Conservation (phyloP, 2,113 vertebrate genomes). For the Notiomystis cincta region DNA sequence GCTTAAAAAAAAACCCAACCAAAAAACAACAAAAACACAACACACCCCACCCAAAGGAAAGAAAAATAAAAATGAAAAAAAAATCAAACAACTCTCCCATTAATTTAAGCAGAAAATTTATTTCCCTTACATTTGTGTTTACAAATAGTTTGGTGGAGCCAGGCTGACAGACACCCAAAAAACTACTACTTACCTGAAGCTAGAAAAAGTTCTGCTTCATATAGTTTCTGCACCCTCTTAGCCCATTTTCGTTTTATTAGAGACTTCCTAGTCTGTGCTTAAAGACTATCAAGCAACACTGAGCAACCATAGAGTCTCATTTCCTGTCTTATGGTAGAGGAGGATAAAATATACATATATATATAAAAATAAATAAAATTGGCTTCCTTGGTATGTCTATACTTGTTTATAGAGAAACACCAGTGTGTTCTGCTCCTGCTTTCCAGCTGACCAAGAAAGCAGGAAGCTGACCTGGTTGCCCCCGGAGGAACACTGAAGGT, state of each 20-base stretch:
- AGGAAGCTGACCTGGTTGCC: not conserved
- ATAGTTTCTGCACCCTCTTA: not conserved
- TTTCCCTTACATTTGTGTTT: not conserved
- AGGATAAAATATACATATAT: not conserved
- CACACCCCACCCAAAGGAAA: not conserved
- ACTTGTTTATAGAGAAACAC: not conserved
- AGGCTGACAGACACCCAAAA: not conserved
- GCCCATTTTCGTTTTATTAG: not conserved
- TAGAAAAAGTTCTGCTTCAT: not conserved
- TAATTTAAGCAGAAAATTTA: not conserved
- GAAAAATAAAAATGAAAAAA: not conserved
- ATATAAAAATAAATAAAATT: not conserved
- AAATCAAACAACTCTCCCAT: rapidly evolving
- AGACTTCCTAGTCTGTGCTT: not conserved
- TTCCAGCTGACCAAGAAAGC: not conserved
- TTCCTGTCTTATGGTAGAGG: not conserved
- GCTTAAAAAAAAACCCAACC: not conserved
- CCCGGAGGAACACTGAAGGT: not conserved
- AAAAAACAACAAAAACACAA: not conserved
- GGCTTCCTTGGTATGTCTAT: not conserved
- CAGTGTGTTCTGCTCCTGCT: not conserved
- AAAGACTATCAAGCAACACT: not conserved
- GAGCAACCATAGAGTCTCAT: not conserved
- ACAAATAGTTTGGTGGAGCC: not conserved
- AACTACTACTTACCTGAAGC: not conserved